phyloP scores from a whole-genome alignment of 1,140 invertebrate species.

The Oscheius sp. region DNA sequence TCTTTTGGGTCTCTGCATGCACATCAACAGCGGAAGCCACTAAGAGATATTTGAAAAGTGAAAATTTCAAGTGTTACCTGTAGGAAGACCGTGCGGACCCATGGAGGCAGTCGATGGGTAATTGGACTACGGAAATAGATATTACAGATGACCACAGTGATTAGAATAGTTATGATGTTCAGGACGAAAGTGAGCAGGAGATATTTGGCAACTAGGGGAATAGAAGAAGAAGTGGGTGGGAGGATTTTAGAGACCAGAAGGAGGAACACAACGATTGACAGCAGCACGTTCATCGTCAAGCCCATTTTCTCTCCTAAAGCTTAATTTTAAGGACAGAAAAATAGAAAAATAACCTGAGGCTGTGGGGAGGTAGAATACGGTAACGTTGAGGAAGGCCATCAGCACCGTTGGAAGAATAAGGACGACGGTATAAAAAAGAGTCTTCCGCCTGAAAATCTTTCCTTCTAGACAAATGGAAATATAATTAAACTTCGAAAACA shows the following conservation, averaged over 20 bases:
- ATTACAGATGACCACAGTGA: conserved; percentile 35
- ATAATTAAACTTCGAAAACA: no score
- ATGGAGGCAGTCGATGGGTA: conserved; percentile 32
- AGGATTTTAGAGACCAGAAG: conserved; percentile 38
- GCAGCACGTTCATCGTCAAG: conserved; percentile 36
- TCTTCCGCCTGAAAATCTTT: conserved; percentile 93
- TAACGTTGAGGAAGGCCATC: conserved; percentile 94
- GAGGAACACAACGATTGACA: conserved; percentile 39
- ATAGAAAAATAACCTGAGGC: no score
- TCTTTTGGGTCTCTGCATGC: conserved; percentile 30
- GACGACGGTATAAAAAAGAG: conserved; percentile 98
- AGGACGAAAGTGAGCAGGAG: conserved; percentile 34
- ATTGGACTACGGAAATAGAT: conserved; percentile 35
- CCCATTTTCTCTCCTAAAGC: conserved; percentile 40
- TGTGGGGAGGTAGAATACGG: conserved; percentile 92
- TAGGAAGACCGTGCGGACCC: conserved; percentile 33
- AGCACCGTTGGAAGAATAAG: conserved; percentile 95
- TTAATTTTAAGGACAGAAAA: no score
- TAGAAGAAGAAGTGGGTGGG: conserved; percentile 35
- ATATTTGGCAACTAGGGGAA: conserved; percentile 33
- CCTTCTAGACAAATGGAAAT: neutral
- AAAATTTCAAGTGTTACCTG: neutral
- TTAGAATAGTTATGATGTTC: conserved; percentile 25
- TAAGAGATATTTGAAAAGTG: conserved; percentile 87
- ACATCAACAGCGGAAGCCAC: conserved; percentile 73